A percentile compares a stretch with the other conserved stretches of the same genome.
Conservation (phyloP, 2,113 vertebrate species). For the Thymallus thymallus region DNA sequence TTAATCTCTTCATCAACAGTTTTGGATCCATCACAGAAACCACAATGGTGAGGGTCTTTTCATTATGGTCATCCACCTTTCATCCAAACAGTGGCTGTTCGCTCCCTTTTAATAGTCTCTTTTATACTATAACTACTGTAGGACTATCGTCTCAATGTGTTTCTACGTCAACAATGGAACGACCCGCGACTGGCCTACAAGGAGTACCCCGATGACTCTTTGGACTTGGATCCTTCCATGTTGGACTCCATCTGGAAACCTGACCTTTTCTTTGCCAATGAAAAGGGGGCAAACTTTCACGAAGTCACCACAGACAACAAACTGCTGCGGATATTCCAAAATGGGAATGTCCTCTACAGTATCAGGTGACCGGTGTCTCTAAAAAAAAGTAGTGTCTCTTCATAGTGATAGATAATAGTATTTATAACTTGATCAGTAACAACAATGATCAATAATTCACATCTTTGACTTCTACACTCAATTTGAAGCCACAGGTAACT, state of each 20-base stretch:
- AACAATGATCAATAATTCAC: no score
- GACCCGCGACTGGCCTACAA: constrained; percentile 88
- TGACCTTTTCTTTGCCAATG: constrained; percentile 92
- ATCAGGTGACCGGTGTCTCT: constrained; percentile 79
- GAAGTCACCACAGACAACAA: constrained; percentile 96
- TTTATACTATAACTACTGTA: constrained; percentile 36
- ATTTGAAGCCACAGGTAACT: neutral
- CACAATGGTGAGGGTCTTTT: constrained; percentile 85
- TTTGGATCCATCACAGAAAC: constrained; percentile 93
- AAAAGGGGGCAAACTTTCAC: constrained; percentile 93
- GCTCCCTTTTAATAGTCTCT: neutral
- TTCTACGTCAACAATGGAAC: constrained; percentile 93
- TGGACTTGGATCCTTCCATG: constrained; percentile 93
- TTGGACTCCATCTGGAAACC: constrained; percentile 96
- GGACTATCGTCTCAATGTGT: constrained; percentile 92
- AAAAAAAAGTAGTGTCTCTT: no score
- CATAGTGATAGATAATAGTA: no score
- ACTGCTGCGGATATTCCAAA: constrained; percentile 91
- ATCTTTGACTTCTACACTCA: neutral
- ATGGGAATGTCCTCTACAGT: constrained; percentile 93
- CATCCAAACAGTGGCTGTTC: neutral
- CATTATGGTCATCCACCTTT: neutral
- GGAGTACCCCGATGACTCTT: constrained; percentile 90
- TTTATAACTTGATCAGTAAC: no score
- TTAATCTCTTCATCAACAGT: constrained; percentile 97